Evolutionary conservation across 2,113 vertebrate species (phyloP).

Genomic region (Garra rufa): DNA sequence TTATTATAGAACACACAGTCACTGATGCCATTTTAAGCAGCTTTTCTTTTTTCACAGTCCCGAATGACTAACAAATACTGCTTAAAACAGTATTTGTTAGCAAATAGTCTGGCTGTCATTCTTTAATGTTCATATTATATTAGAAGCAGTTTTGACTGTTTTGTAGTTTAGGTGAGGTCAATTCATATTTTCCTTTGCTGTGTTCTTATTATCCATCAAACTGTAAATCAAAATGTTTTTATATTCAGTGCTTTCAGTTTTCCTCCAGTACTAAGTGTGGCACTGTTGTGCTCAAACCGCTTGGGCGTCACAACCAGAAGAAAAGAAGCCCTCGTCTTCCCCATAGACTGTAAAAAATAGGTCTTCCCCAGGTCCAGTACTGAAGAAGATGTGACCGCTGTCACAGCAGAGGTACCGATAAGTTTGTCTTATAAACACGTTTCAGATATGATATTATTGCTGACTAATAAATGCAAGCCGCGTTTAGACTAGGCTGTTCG

Average conservation of each 20-base stretch:
- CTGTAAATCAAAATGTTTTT: too few species aligned
- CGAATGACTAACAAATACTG: neutral
- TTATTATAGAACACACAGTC: conserved; percentile 70
- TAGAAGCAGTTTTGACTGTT: neutral
- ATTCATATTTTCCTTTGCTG: neutral
- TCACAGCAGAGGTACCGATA: neutral
- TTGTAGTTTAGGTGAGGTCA: neutral
- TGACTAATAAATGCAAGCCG: neutral
- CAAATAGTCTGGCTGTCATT: neutral
- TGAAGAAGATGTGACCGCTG: neutral
- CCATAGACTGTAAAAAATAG: too few species aligned
- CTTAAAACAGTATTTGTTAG: too few species aligned
- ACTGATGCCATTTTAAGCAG: conserved; percentile 53
- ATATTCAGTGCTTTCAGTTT: neutral
- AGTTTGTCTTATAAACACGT: neutral
- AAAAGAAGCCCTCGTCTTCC: neutral
- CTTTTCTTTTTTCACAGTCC: conserved; percentile 54
- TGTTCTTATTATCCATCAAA: neutral
- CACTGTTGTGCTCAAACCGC: neutral
- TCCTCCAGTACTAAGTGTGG: conserved; percentile 23
- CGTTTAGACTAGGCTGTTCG: neutral
- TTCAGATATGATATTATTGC: neutral
- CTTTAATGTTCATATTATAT: neutral
- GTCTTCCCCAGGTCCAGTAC: neutral
- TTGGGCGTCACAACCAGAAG: neutral